Evolutionary conservation across 1,140 invertebrate species (phyloP), one percentile per base, ranked within the genome.

Genomic region (Fopius arisanus): DNA sequence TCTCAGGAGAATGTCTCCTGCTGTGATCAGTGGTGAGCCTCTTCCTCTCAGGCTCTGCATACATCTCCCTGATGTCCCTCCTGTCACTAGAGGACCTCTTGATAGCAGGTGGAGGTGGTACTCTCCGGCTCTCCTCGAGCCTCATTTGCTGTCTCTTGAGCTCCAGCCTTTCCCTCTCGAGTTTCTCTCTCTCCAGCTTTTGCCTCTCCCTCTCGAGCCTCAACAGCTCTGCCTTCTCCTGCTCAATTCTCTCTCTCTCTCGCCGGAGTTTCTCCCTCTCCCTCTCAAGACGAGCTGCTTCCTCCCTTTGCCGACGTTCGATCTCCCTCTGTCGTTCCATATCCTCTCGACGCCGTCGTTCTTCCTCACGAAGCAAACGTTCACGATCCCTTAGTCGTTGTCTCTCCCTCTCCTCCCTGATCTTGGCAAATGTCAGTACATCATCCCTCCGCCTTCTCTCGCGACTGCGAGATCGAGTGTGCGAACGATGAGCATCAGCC

Each of bases 151-250:
- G 93, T 43, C 94, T 90, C 82, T 95, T 93, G 41, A 96, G 82
- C 81, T 97, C 95, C 75, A 96, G 89, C 78, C 93, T 91, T 78
- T 96, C 95, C 63, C 94, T 87, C 81, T 96, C 95, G 23, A 97
- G 86, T 81, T 94, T 93, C 78, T 96, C 95, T 16, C 95, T 87
- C 84, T 96, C 95, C 51, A 95, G 80, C 73, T 93, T 91, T 81
- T 96, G 94, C 37, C 94, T 89, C 82, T 96, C 95, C 3, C 94
- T 89, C 84, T 97, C 95, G 65, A 96, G 82, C 59, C 93, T 91
- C 65, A 96, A 82, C 12, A 96, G 84, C 82, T 97, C 95, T 33
- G 93, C 92, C 81, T 94, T 93, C 80, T 96, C 95, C 16, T 93
- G 90, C 80, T 95, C 94, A 21, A 95, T 90, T 54, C 91, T 90